A percentile compares a stretch with the other conserved stretches of the same genome.
These are phyloP conservation scores for Gymnoscelis rufifasciata DNA, from an alignment of 2,888 invertebrate species.

Conservation along the genomic window DNA sequence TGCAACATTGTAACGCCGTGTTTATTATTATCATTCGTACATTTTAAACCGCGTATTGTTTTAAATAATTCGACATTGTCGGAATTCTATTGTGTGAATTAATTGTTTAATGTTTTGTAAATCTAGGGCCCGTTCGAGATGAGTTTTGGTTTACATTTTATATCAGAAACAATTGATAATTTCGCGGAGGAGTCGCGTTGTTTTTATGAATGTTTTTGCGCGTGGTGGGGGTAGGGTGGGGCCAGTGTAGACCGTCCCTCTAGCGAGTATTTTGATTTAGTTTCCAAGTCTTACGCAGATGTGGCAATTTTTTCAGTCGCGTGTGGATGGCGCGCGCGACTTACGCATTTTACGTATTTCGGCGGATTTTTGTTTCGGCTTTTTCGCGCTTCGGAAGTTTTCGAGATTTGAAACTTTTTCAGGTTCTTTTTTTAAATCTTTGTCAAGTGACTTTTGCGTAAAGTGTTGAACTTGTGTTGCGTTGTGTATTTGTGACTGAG, in stretches of 20 bases:
- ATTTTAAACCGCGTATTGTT: slow-evolving; percentile 68
- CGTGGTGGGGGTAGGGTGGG: slow-evolving; percentile 75
- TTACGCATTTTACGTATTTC: slow-evolving; percentile 52
- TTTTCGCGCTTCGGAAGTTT: slow-evolving; percentile 51
- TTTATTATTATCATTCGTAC: slow-evolving; percentile 67
- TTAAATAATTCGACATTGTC: slow-evolving; percentile 69
- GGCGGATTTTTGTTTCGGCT: slow-evolving; percentile 40
- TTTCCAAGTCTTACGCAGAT: slow-evolving; percentile 77
- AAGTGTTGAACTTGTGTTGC: slow-evolving; percentile 37
- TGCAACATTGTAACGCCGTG: slow-evolving; percentile 52
- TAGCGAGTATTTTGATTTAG: slow-evolving; percentile 79
- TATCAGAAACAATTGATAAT: slow-evolving; percentile 74
- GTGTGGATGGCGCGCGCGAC: slow-evolving; percentile 71
- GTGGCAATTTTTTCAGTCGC: slow-evolving; percentile 78
- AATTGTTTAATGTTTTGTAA: slow-evolving; percentile 65
- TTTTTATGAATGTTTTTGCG: slow-evolving; percentile 79
- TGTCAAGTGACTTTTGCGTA: slow-evolving; percentile 33
- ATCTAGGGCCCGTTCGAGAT: slow-evolving; percentile 60
- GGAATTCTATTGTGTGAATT: slow-evolving; percentile 65
- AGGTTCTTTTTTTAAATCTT: slow-evolving; percentile 46
- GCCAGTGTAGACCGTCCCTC: slow-evolving; percentile 73
- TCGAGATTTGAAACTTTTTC: slow-evolving; percentile 44
- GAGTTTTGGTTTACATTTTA: slow-evolving; percentile 62
- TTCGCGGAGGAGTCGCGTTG: slow-evolving; percentile 69
- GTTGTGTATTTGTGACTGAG: slow-evolving; percentile 47